phyloP scores from a whole-genome alignment of 2,113 vertebrate species.

The Heliornis fulica region DNA sequence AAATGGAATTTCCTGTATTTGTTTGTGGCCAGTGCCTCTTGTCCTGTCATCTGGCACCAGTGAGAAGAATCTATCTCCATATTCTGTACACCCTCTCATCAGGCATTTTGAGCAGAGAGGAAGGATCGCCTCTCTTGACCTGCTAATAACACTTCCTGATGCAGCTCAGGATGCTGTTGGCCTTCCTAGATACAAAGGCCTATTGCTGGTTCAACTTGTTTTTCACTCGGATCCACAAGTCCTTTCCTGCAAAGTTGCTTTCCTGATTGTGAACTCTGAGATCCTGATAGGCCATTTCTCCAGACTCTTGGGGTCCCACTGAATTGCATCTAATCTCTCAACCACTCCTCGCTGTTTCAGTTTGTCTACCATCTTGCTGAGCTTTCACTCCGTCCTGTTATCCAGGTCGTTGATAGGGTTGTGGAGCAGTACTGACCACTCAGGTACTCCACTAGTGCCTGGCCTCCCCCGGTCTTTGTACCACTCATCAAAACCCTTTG shows the following conservation, averaged over 20 bases:
- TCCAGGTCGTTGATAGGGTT: neutral
- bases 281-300: neutral
- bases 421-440: neutral
- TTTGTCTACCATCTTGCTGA: neutral
- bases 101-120: neutral
- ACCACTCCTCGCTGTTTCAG: neutral
- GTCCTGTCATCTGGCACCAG: neutral
- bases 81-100: neutral
- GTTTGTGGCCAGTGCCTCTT: neutral
- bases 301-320: neutral
- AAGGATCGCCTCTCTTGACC: neutral
- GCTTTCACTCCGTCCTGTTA: neutral
- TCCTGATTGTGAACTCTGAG: neutral
- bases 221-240: neutral
- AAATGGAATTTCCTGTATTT: neutral
- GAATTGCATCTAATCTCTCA: neutral
- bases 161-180: neutral
- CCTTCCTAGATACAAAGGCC: neutral
- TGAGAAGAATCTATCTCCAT: neutral
- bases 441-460: fast-evolving
- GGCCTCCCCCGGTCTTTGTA: neutral
- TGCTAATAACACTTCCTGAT: neutral
- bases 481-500: neutral
- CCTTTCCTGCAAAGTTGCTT: neutral
- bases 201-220: neutral